Conservation (phyloP, 2,797 vertebrate species). For the Tauraco hartlaubi region DNA sequence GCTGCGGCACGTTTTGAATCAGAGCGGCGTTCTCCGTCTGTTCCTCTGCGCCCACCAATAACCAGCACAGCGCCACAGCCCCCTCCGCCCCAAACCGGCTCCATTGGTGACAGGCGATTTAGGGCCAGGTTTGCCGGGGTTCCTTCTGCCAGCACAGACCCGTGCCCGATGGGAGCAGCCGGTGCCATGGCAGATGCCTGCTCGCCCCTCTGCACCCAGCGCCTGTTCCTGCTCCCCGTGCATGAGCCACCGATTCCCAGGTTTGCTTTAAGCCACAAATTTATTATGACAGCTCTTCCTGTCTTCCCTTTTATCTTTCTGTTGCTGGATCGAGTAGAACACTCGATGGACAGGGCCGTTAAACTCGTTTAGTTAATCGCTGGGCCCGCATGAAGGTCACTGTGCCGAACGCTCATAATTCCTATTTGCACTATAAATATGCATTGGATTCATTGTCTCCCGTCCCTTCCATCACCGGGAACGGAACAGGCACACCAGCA, state of each 20-base stretch:
- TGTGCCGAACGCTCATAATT: slow-evolving; percentile 30
- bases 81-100: neutral
- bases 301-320: neutral
- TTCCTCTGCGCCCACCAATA: neutral
- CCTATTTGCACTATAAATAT: slow-evolving; percentile 29
- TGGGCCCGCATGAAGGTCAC: slow-evolving; percentile 43
- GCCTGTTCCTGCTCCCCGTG: neutral
- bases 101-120: accelerated
- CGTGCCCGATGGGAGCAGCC: accelerated
- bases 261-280: neutral
- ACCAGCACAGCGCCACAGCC: accelerated
- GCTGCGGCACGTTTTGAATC: neutral
- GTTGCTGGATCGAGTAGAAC: neutral
- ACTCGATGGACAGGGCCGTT: neutral
- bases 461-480: neutral
- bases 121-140: neutral
- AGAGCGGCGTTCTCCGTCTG: neutral
- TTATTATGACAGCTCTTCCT: neutral
- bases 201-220: neutral
- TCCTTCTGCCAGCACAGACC: neutral
- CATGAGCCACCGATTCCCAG: accelerated
- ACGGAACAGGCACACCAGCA: neutral
- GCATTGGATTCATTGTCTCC: slow-evolving; percentile 41
- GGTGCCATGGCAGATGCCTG: accelerated
- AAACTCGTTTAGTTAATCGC: neutral